Conservation (phyloP, 2,888 invertebrate genomes). For the Campaea margaritaria region DNA sequence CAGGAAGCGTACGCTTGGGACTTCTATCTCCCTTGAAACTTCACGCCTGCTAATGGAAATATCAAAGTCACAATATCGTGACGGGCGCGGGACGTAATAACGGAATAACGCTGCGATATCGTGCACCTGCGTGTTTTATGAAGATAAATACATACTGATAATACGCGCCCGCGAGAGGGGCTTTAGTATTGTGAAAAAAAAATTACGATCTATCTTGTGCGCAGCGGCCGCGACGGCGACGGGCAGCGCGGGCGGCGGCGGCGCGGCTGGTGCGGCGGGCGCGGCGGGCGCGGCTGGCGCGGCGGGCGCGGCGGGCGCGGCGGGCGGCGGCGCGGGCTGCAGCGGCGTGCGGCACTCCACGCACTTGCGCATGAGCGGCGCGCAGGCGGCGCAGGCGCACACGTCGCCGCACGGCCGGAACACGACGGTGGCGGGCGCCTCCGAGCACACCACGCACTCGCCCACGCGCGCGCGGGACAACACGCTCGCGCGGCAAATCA, state of each 20-base stretch:
- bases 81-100: no score
- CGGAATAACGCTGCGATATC: no score
- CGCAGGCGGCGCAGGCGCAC: conserved; percentile 94
- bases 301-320: conserved; percentile 29
- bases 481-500: conserved; percentile 95
- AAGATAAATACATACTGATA: no score
- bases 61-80: no score
- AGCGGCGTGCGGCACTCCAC: conserved; percentile 97
- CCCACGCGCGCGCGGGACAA: conserved; percentile 93
- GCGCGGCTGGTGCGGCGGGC: conserved; percentile 57
- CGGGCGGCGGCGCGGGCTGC: conserved; percentile 57
- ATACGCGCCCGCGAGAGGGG: neutral
- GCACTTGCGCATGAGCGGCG: conserved; percentile 98
- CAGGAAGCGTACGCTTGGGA: no score
- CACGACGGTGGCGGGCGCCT: conserved; percentile 95
- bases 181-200: neutral
- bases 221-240: conserved; percentile 21
- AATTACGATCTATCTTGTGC: conserved; percentile 55
- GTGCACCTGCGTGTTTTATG: no score
- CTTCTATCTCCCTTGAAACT: no score
- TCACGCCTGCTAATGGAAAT: no score
- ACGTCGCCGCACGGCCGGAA: conserved; percentile 98
- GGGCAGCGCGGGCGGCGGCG: conserved; percentile 16
- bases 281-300: conserved; percentile 40
- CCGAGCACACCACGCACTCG: conserved; percentile 98